Conservation (phyloP, 2,797 vertebrate genomes). For the Sebastes diaconus region DNA sequence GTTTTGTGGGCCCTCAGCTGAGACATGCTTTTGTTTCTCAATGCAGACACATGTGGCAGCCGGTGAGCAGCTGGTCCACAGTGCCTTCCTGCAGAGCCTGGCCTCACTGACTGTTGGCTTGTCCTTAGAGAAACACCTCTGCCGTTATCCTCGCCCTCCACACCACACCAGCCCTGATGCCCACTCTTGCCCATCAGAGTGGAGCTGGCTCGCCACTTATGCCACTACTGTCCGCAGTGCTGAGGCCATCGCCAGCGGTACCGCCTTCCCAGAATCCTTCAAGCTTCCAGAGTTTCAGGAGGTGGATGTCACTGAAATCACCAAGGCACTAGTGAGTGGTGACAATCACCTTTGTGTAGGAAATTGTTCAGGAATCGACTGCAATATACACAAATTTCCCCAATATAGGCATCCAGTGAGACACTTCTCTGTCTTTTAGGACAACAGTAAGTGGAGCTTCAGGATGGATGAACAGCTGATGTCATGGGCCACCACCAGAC, state of each 20-base stretch:
- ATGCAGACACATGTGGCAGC: slow-evolving; percentile 81
- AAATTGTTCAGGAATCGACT: neutral
- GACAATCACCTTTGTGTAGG: neutral
- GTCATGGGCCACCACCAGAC: slow-evolving; percentile 85
- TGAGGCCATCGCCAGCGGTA: slow-evolving; percentile 83
- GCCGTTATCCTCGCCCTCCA: slow-evolving; percentile 73
- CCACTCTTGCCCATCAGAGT: slow-evolving; percentile 74
- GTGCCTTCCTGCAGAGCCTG: slow-evolving; percentile 85
- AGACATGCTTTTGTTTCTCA: neutral
- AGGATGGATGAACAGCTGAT: slow-evolving; percentile 89
- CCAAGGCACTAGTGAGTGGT: slow-evolving; percentile 77
- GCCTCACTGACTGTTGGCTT: slow-evolving; percentile 81
- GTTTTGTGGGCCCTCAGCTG: neutral
- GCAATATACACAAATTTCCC: neutral
- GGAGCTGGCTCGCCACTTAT: slow-evolving; percentile 84
- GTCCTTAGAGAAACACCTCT: slow-evolving; percentile 82
- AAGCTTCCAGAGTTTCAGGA: slow-evolving; percentile 73
- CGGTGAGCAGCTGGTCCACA: slow-evolving; percentile 86
- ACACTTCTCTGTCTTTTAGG: slow-evolving; percentile 65
- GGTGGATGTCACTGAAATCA: slow-evolving; percentile 49
- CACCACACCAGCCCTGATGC: slow-evolving; percentile 70
- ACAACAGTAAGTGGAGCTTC: slow-evolving; percentile 88
- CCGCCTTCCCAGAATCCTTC: slow-evolving; percentile 83
- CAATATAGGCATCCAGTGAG: neutral
- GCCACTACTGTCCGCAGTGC: slow-evolving; percentile 84